These are phyloP conservation scores for Gadopsis marmoratus DNA, from an alignment of 2,797 vertebrate species.

Conservation along the genomic window DNA sequence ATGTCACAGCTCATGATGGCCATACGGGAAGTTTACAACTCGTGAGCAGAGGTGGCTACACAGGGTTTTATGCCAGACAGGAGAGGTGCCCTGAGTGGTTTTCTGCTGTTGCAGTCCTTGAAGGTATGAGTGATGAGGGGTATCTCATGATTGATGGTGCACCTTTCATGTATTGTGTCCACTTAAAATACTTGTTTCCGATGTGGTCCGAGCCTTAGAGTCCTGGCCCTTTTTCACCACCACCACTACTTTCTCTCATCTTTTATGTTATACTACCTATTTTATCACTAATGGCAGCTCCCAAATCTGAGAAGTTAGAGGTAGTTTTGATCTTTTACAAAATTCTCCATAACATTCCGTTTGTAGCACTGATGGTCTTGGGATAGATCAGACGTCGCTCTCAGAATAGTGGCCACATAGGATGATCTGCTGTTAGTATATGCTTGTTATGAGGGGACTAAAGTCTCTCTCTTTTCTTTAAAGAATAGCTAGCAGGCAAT, in stretches of 20 bases:
- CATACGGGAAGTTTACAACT: background rate
- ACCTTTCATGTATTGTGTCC: background rate
- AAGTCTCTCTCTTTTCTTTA: too few species aligned
- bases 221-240: background rate
- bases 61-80: background rate
- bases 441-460: background rate
- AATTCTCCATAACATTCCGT: too few species aligned
- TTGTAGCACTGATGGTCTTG: too few species aligned
- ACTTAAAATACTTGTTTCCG: background rate
- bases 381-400: too few species aligned
- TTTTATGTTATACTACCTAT: background rate
- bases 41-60: background rate
- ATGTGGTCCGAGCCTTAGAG: too few species aligned
- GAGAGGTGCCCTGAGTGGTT: background rate
- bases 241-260: background rate
- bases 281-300: background rate
- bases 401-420: too few species aligned
- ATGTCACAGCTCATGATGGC: slow-evolving; percentile 1
- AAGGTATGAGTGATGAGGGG: background rate
- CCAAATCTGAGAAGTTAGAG: too few species aligned
- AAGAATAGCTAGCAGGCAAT: background rate
- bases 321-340: too few species aligned
- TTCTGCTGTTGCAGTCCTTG: background rate
- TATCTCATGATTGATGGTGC: background rate
- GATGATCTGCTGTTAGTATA: background rate